Evolutionary conservation across 2,888 invertebrate species (phyloP).

Genomic region (Clusia tigrina): DNA sequence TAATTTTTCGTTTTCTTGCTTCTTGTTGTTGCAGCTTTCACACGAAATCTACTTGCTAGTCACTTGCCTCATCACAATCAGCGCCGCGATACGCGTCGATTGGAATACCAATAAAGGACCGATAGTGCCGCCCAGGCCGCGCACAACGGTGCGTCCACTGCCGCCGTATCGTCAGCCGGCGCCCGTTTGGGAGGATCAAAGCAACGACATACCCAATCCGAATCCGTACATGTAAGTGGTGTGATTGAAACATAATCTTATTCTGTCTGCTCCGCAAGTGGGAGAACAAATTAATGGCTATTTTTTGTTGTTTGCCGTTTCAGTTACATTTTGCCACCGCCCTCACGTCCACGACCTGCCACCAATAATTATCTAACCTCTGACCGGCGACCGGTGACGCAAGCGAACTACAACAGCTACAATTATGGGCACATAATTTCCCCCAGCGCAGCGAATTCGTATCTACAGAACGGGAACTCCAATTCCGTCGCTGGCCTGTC

Average conservation of each 20-base stretch:
- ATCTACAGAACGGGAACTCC: conserved; percentile 30
- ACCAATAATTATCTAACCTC: conserved; percentile 42
- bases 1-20: background rate
- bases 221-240: conserved; percentile 69
- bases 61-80: conserved; percentile 54
- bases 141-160: conserved; percentile 65
- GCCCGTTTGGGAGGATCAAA: conserved; percentile 71
- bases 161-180: conserved; percentile 69
- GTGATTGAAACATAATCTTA: background rate
- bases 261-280: background rate
- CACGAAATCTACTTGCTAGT: conserved; percentile 55
- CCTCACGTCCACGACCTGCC: conserved; percentile 59
- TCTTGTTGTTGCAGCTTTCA: conserved; percentile 42
- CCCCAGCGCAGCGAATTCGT: conserved; percentile 37
- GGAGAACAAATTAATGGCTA: background rate
- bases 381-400: conserved; percentile 32
- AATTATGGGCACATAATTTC: conserved; percentile 47
- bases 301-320: background rate
- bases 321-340: conserved; percentile 63
- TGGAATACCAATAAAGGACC: conserved; percentile 71
- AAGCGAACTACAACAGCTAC: conserved; percentile 46
- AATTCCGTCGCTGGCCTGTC: conserved; percentile 51
- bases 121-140: conserved; percentile 69
- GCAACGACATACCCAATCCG: conserved; percentile 70
- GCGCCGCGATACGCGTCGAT: conserved; percentile 70